phyloP scores from a whole-genome alignment of 2,113 vertebrate species.

The Turnix velox region DNA sequence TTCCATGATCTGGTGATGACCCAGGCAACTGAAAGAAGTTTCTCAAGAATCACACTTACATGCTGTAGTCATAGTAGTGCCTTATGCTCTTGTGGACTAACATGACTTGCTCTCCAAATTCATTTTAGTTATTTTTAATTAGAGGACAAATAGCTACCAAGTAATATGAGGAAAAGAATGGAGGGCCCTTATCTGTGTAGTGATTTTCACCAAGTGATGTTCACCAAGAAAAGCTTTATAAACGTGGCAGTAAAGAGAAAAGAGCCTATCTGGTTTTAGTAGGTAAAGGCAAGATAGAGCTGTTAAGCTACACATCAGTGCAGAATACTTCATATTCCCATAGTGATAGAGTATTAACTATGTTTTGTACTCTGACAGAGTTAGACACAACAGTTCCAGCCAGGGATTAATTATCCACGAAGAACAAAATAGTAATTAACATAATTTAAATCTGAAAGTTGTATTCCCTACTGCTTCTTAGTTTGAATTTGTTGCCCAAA shows the following conservation, averaged over 20 bases:
- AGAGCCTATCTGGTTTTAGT: background rate
- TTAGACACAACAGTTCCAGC: background rate
- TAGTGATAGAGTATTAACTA: background rate
- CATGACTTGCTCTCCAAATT: background rate
- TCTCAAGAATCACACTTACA: background rate
- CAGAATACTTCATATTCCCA: background rate
- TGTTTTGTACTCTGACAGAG: background rate
- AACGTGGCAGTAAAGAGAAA: background rate
- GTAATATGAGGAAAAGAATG: background rate
- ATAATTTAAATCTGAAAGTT: background rate
- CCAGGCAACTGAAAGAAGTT: fast-evolving
- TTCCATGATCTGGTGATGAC: too few relatives aligned
- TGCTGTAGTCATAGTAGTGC: background rate
- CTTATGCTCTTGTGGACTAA: background rate
- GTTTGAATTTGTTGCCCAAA: background rate
- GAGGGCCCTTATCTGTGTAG: background rate
- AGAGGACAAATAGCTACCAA: background rate
- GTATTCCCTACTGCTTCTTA: background rate
- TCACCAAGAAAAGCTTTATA: background rate
- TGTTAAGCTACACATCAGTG: background rate
- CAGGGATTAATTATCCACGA: background rate
- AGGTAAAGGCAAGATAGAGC: background rate
- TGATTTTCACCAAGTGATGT: background rate
- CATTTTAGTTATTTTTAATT: background rate
- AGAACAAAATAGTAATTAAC: background rate